Conservation (phyloP, 2,113 vertebrate species). For the Sander lucioperca region DNA sequence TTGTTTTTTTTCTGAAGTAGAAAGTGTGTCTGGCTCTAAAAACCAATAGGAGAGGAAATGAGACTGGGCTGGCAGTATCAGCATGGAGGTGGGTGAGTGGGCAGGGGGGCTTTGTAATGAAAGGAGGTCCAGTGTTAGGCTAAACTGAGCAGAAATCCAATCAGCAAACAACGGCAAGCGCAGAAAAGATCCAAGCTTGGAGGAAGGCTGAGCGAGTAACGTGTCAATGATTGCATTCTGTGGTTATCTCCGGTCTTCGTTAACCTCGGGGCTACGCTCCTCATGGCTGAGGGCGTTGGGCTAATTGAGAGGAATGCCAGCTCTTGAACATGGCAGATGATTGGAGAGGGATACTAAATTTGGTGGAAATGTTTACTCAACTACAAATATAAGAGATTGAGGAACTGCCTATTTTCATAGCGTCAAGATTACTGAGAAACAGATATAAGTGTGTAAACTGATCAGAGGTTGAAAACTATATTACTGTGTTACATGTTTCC, state of each 20-base stretch:
- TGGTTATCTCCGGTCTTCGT: constrained; percentile 78
- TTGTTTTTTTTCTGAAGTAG: constrained; percentile 51
- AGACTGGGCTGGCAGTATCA: constrained; percentile 53
- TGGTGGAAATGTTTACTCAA: constrained; percentile 55
- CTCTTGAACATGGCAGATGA: constrained; percentile 53
- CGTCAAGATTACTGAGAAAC: neutral
- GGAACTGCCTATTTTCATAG: constrained; percentile 14
- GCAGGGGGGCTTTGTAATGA: constrained; percentile 59
- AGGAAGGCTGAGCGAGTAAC: constrained; percentile 55
- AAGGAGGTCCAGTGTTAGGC: constrained; percentile 70
- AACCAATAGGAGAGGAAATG: constrained; percentile 73
- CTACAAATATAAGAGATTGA: constrained; percentile 11
- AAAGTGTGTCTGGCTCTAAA: constrained; percentile 64
- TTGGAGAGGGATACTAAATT: constrained; percentile 42
- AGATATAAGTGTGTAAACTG: neutral
- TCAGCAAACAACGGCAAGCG: constrained; percentile 73
- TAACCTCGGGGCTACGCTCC: constrained; percentile 63
- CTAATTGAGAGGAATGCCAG: constrained; percentile 73
- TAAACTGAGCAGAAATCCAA: constrained; percentile 81
- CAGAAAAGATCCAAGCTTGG: constrained; percentile 46
- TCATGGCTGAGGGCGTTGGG: constrained; percentile 61
- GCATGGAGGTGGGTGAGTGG: constrained; percentile 51
- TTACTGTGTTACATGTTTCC: neutral
- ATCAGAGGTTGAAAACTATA: constrained; percentile 7
- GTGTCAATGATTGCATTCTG: constrained; percentile 66